Base-by-base conservation (phyloP, 2,797 vertebrate genomes). In the Acridotheres tristis region DNA sequence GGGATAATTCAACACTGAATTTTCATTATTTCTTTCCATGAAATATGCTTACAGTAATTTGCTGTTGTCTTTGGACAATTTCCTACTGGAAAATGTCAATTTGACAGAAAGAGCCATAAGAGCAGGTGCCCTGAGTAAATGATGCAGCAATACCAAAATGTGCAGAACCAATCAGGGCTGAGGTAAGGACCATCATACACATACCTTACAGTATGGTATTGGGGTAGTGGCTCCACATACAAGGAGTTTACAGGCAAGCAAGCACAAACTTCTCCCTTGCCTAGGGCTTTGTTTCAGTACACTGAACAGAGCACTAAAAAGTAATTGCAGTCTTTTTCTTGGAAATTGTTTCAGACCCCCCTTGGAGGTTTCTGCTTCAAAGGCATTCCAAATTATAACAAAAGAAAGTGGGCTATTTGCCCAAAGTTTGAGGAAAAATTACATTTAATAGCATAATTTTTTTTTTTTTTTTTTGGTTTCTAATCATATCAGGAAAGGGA, bases 341-440 rank as follows among this genome's bases (percentile, higher is more conserved):
- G 59, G 67, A 93, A 93, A 94, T 76, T 84, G 74, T 89, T 93
- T 93, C 80, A 85, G 74, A 81, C 13, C 45, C 71, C 95, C 93
- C 83, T 91, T 73, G 78, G 88, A 93, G 91, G 29, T 88, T 95
- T 95, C 77, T 74, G 63, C 67, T 91, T 95, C 90, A 93, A 85
- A 93, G 25, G 4, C 63, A 32, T 79, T 76, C 63, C 48, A 79
- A 74, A 91, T 88, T 87, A 29, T 45, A 82, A 90, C 51, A 91
- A 86, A 93, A 75, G 47, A 55, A 88, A 77, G 80, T 40, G 19
- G 74, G 29, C 55, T 79, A 72, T 93, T 93, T 86, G 51, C 76
- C 88, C 73, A 42, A 85, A 91, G 61, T 87, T 89, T 78, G 42
- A 73, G 63, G 50, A 78, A 89, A 91, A 91, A 80, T 54, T 4